Conservation (phyloP, 1,140 invertebrate genomes). For the Scaptodrosophila lebanonensis region DNA sequence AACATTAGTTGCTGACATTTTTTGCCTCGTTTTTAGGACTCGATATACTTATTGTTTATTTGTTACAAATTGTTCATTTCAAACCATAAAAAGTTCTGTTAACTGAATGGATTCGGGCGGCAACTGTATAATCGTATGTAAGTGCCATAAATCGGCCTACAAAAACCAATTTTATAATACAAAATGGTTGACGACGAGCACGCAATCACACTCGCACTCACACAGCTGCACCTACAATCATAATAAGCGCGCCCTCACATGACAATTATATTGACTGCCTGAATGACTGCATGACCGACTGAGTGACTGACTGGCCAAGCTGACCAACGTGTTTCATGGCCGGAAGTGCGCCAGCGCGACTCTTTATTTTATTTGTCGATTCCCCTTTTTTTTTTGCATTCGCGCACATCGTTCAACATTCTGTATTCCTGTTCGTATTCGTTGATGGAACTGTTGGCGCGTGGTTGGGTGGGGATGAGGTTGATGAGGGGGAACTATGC, state of each 20-base stretch:
- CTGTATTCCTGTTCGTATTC: too few species aligned
- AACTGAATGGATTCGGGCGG: too few species aligned
- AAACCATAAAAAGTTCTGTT: too few species aligned
- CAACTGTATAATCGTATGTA: too few species aligned
- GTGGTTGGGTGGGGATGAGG: constrained; percentile 12
- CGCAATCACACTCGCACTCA: constrained; percentile 15
- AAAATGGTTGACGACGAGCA: constrained; percentile 42
- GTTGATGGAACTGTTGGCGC: constrained; percentile 44
- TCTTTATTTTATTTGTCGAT: constrained; percentile 8
- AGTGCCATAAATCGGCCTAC: too few species aligned
- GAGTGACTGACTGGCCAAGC: constrained; percentile 22
- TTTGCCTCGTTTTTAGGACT: too few species aligned
- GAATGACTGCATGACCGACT: constrained; percentile 14
- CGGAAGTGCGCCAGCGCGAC: constrained; percentile 53
- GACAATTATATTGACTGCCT: constrained; percentile 25
- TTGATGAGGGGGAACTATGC: constrained; percentile 12
- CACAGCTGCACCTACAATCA: too few species aligned
- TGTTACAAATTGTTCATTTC: too few species aligned
- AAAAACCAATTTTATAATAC: constrained; percentile 36
- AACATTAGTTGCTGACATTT: too few species aligned
- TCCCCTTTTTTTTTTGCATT: constrained; percentile 41
- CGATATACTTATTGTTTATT: too few species aligned
- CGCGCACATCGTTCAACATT: constrained; percentile 50
- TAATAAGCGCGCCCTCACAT: constrained; percentile 52
- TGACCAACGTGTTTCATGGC: constrained; percentile 16